Conservation (phyloP, 2,113 vertebrate genomes). For the Motacilla tschutschensis region DNA sequence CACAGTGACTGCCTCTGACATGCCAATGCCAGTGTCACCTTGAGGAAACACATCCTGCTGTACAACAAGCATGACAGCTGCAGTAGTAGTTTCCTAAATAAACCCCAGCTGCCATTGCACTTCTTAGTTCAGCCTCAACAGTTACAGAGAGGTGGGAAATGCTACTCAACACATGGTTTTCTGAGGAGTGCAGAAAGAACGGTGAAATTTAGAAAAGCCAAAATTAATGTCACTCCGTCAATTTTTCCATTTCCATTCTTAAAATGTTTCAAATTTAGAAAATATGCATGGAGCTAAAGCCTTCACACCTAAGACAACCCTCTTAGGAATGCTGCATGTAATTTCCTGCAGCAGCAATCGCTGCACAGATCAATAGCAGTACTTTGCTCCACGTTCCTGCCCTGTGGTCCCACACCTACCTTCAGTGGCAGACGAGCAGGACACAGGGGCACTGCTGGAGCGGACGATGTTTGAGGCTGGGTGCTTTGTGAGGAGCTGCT, state of each 20-base stretch:
- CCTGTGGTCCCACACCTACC: slow-evolving; percentile 64
- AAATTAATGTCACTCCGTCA: not conserved
- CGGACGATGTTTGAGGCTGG: slow-evolving; percentile 79
- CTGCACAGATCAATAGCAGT: not conserved
- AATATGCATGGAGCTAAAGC: not conserved
- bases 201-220: not conserved
- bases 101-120: not conserved
- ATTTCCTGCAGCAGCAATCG: not conserved
- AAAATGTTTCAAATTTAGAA: not conserved
- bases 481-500: slow-evolving; percentile 41
- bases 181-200: not conserved
- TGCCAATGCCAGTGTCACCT: not conserved
- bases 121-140: not conserved
- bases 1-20: not conserved
- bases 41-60: not conserved
- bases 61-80: not conserved
- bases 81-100: not conserved
- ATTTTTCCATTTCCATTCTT: not conserved
- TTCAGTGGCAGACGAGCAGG: slow-evolving; percentile 76
- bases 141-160: not conserved
- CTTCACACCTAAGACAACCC: not conserved
- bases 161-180: not conserved
- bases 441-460: slow-evolving; percentile 90
- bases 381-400: fast-evolving
- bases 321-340: fast-evolving